phyloP scores from a whole-genome alignment of 2,797 vertebrate species.

The Pangasius sanitwongsei region DNA sequence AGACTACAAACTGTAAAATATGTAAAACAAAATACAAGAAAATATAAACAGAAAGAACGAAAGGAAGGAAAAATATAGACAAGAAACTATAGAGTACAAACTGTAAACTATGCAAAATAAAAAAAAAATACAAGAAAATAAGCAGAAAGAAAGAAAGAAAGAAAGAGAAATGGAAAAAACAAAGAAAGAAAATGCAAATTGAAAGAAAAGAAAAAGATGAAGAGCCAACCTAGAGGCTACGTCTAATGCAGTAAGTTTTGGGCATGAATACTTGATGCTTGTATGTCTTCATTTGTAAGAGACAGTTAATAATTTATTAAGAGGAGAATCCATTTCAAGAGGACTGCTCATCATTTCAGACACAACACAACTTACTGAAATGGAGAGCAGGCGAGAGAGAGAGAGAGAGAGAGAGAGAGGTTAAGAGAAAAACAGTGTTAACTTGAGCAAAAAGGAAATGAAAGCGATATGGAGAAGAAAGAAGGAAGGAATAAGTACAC shows the following conservation, averaged over 20 bases:
- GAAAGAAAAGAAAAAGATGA: too few species aligned
- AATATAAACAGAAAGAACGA: too few species aligned
- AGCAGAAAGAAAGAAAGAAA: not conserved
- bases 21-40: too few species aligned
- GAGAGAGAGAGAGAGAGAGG: not conserved
- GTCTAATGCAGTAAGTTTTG: slow-evolving; percentile 12
- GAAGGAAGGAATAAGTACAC: not conserved
- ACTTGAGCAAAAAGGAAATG: not conserved
- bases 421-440: not conserved
- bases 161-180: not conserved
- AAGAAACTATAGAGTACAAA: not conserved
- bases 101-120: not conserved
- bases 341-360: slow-evolving; percentile 52
- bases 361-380: slow-evolving; percentile 28
- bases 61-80: not conserved
- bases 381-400: not conserved
- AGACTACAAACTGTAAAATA: not conserved
- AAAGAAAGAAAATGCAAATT: not conserved
- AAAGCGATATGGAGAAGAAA: slow-evolving; percentile 3
- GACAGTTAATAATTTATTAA: slow-evolving; percentile 78
- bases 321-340: slow-evolving; percentile 73
- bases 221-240: not conserved
- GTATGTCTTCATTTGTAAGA: slow-evolving; percentile 74
- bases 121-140: not conserved
- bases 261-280: slow-evolving; percentile 69